These are phyloP conservation scores for Sebastes itinus DNA, from an alignment of 2,797 vertebrate genomes.

Conservation along the genomic window DNA sequence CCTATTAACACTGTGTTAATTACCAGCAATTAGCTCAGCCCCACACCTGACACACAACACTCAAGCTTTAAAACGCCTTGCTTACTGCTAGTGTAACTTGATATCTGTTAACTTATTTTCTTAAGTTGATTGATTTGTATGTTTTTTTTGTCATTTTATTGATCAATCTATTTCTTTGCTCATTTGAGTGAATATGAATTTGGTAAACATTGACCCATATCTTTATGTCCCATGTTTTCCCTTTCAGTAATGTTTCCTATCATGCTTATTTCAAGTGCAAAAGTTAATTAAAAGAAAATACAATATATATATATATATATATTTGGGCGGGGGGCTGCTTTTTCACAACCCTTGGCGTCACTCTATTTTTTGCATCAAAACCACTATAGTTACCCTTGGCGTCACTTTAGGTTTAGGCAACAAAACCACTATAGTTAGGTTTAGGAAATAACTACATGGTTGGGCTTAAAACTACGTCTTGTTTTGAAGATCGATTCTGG, in stretches of 20 bases:
- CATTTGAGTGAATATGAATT: neutral
- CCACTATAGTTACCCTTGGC: too few relatives aligned
- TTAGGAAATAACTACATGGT: too few relatives aligned
- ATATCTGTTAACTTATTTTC: neutral
- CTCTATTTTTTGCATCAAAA: too few relatives aligned
- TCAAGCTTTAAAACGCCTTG: neutral
- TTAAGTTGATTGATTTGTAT: neutral
- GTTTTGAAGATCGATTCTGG: too few relatives aligned
- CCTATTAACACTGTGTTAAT: constrained; percentile 42
- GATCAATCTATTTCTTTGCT: too few relatives aligned
- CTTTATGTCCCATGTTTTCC: neutral
- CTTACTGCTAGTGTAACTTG: neutral
- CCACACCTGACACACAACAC: constrained; percentile 2
- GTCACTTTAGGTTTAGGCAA: too few relatives aligned
- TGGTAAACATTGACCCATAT: neutral
- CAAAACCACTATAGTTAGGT: too few relatives aligned
- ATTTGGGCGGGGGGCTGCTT: too few relatives aligned
- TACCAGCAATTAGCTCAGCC: constrained; percentile 42
- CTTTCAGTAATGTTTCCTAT: neutral
- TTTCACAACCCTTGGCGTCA: too few relatives aligned
- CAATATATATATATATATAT: too few relatives aligned
- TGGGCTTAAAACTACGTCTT: too few relatives aligned
- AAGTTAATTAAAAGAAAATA: neutral
- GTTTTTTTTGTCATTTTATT: too few relatives aligned
- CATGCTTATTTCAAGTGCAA: neutral